phyloP scores from a whole-genome alignment of 2,888 invertebrate genomes.

The Cyclophora albipunctata region DNA sequence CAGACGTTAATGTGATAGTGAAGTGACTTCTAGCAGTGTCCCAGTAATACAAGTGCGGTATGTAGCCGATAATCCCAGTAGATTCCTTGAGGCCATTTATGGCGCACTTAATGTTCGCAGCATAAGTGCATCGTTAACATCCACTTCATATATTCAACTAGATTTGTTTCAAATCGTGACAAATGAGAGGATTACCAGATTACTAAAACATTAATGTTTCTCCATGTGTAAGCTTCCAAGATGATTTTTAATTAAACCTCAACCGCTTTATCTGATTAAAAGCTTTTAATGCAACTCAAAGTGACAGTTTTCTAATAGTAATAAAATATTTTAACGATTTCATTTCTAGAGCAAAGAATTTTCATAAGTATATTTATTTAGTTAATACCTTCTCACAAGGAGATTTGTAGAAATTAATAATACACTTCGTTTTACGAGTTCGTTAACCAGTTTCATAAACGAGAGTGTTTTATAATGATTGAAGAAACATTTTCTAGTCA shows the following conservation, averaged over 20 bases:
- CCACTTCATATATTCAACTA: slow-evolving; percentile 32
- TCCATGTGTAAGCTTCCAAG: slow-evolving; percentile 10
- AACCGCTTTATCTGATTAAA: no score
- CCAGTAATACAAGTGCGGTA: slow-evolving; percentile 3
- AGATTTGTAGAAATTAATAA: no score
- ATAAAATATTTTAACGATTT: no score
- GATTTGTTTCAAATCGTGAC: slow-evolving; percentile 28
- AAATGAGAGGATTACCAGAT: slow-evolving; percentile 19
- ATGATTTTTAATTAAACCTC: slow-evolving; percentile 13
- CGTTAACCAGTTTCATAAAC: no score
- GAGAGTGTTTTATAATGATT: no score
- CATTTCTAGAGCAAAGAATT: no score
- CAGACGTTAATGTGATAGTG: slow-evolving; percentile 52
- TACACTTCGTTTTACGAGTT: no score
- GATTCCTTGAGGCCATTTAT: slow-evolving; percentile 50
- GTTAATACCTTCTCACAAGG: no score
- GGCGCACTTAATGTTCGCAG: slow-evolving; percentile 43
- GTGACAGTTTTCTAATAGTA: no score
- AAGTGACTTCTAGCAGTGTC: slow-evolving; percentile 34
- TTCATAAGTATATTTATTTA: no score
- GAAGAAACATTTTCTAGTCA: no score
- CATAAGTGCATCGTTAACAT: slow-evolving; percentile 50
- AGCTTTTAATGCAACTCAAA: no score
- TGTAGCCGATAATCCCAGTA: slow-evolving; percentile 45
- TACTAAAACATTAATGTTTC: slow-evolving; percentile 18